These are phyloP conservation scores for Eupristina koningsbergeri DNA, from an alignment of 1,140 invertebrate species.

Conservation along the genomic window DNA sequence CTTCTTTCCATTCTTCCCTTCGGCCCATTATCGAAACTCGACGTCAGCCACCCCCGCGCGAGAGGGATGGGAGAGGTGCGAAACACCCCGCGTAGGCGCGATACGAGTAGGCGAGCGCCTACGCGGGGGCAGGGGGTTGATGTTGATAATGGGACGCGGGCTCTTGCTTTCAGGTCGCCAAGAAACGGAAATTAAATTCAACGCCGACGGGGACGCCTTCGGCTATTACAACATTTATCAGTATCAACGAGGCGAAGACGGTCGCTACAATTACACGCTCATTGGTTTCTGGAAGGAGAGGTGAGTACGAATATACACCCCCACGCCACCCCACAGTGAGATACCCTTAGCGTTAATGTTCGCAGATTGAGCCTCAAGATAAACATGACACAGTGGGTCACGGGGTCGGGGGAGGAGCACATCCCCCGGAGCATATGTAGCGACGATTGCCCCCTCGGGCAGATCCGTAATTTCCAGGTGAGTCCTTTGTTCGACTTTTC, in stretches of 20 bases:
- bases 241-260: conserved; percentile 74
- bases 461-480: conserved; percentile 77
- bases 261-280: conserved; percentile 76
- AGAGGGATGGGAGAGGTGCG: too few relatives aligned
- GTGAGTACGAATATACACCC: conserved; percentile 62
- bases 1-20: too few relatives aligned
- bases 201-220: conserved; percentile 78
- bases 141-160: background rate
- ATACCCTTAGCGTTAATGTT: background rate
- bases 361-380: conserved; percentile 68
- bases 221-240: conserved; percentile 82
- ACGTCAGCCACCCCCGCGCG: too few relatives aligned
- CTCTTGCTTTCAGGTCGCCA: conserved; percentile 73
- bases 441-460: conserved; percentile 77
- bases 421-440: conserved; percentile 79
- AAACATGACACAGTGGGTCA: conserved; percentile 69
- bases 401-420: conserved; percentile 60
- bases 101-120: too few relatives aligned
- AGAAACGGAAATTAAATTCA: conserved; percentile 77
- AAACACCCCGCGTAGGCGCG: too few relatives aligned
- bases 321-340: background rate
- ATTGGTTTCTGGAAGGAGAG: conserved; percentile 78
- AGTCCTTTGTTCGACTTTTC: conserved; percentile 25
- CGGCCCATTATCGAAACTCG: too few relatives aligned
- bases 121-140: background rate